A percentile compares a stretch with the other conserved stretches of the same genome.
These are phyloP conservation scores for Channa argus DNA, from an alignment of 2,113 vertebrate species.

Conservation along the genomic window DNA sequence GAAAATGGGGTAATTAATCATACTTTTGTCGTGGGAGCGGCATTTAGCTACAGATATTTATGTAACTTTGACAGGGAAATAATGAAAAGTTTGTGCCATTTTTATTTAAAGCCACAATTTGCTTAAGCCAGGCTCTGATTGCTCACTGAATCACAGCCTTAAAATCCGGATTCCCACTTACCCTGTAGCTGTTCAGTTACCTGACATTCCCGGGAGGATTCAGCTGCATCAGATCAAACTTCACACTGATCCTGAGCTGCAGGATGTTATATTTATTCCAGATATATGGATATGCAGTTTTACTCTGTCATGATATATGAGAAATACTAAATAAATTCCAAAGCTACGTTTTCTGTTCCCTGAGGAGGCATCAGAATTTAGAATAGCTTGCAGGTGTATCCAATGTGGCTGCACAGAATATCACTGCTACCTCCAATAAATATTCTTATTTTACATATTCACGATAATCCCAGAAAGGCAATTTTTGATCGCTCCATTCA, in stretches of 20 bases:
- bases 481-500: neutral
- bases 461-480: neutral
- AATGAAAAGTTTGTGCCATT: neutral
- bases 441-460: neutral
- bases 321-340: neutral
- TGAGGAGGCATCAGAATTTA: neutral
- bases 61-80: neutral
- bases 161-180: neutral
- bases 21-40: conserved; percentile 25
- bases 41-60: conserved; percentile 45
- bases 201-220: conserved; percentile 57
- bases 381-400: conserved; percentile 10
- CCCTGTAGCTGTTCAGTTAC: conserved; percentile 21
- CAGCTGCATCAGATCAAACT: conserved; percentile 35
- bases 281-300: conserved; percentile 23
- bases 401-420: neutral
- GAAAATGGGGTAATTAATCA: conserved; percentile 37
- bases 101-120: neutral
- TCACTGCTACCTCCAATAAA: conserved; percentile 2
- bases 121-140: neutral
- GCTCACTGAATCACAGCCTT: neutral
- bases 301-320: conserved; percentile 12
- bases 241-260: conserved; percentile 10
- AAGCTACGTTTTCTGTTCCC: neutral
- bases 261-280: conserved; percentile 27